Conservation (phyloP, 1,140 invertebrate genomes). For the Nasonia giraulti region DNA sequence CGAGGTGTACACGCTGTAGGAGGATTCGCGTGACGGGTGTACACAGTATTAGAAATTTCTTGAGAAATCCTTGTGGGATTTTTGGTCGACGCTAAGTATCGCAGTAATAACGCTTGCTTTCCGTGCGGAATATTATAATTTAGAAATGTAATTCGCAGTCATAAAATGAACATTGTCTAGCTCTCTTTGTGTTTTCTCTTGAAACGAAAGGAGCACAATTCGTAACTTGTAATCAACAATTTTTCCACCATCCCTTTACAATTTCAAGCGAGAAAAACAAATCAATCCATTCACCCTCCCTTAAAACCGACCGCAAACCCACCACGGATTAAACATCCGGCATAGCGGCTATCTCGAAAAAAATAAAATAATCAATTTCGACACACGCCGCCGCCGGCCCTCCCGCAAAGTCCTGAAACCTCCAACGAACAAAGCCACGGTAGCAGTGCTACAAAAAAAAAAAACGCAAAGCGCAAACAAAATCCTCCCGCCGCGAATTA, state of each 20-base stretch:
- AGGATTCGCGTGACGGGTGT: not conserved
- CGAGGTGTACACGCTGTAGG: not conserved
- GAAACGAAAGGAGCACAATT: no score
- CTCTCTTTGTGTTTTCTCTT: no score
- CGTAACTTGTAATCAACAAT: no score
- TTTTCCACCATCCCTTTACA: no score
- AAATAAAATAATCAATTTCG: not conserved
- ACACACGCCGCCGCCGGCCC: not conserved
- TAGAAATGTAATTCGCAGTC: no score
- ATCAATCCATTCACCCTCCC: no score
- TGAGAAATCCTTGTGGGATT: not conserved
- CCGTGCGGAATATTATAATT: no score
- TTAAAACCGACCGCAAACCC: not conserved
- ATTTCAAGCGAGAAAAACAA: no score
- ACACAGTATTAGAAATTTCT: not conserved
- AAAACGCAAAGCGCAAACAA: not conserved
- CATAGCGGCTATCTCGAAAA: not conserved
- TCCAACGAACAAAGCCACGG: not conserved
- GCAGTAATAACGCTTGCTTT: no score
- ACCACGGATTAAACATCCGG: not conserved
- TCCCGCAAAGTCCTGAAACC: not conserved
- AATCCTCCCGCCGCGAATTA: slow-evolving; percentile 8
- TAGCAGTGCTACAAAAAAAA: not conserved
- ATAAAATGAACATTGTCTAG: no score
- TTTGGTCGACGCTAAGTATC: not conserved